Base-by-base conservation (phyloP, 2,888 invertebrate genomes). In the Drosophila affinis region DNA sequence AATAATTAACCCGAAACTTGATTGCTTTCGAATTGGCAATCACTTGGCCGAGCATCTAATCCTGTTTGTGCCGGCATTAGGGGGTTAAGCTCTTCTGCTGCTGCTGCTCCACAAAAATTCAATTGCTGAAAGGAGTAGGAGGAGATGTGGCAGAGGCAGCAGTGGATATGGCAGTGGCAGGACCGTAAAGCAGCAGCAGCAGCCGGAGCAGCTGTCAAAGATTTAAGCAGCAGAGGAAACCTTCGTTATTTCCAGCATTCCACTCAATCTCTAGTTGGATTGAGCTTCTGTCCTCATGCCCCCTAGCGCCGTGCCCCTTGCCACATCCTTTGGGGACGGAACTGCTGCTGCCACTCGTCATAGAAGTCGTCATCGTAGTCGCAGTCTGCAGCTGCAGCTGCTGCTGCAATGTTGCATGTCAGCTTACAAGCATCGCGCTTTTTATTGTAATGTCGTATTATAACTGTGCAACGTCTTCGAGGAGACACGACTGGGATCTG, bases 321-420 rank as follows among this genome's bases (percentile, higher is more conserved):
- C 21, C 62, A 45, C 47, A 17, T 32, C 46, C 48, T 48, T 12
- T 29, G 18, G 62, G 51, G 5, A 14, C 24, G 44, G 34, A 14
- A 34, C 39, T n/a, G 59, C 68, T 45, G 27, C 57, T 70, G 56
- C 64, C 68, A 79, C 77, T 73, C 84, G 69, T 79, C 81, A 81
- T 77, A 64, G 51, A 62, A 79, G 72, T 71, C 79, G 64, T 78
- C 80, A 75, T 68, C 67, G 62, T 60, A 48, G 55, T 27, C 27
- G 57, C 52, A 54, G 62, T 18, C 44, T 53, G 67, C 65, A 24
- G 24, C 24, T 62, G 54, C 62, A 73, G 67, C 79, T 87, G 85
- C 87, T 87, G 83, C 79, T 80, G 86, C 86, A 89, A 86, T 82
- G 88, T 89, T 87, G 88, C 77, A 80, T 77, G 86, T 85, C 86